phyloP scores from a whole-genome alignment of 2,888 invertebrate species.

The Scelioninae gen. 2 region DNA sequence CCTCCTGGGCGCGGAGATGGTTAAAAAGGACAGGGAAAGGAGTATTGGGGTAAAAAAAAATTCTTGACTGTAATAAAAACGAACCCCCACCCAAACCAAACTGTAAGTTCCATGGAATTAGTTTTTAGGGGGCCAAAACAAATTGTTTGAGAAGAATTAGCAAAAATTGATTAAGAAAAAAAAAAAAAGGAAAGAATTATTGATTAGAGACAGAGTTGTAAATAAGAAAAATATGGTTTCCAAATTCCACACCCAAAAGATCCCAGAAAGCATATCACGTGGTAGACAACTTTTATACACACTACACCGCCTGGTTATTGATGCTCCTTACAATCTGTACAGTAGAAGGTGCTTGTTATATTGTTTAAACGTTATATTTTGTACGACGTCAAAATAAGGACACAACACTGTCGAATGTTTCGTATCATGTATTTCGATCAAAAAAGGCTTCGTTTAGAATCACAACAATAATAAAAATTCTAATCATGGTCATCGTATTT shows the following conservation, averaged over 20 bases:
- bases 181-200: conserved; percentile 61
- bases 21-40: too few species aligned
- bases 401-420: conserved; percentile 46
- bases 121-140: too few species aligned
- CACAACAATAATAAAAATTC: conserved; percentile 31
- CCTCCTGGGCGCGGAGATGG: too few species aligned
- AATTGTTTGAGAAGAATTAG: too few species aligned
- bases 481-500: conserved; percentile 2
- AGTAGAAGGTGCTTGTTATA: conserved; percentile 22
- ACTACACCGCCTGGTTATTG: conserved; percentile 31
- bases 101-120: too few species aligned
- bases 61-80: too few species aligned
- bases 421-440: conserved; percentile 44
- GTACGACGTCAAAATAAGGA: conserved; percentile 41
- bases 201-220: conserved; percentile 57
- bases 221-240: conserved; percentile 38
- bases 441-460: conserved; percentile 8
- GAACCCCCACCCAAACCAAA: too few species aligned
- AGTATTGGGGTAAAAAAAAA: too few species aligned
- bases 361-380: too few species aligned
- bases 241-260: conserved; percentile 50
- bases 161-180: conserved; percentile 58
- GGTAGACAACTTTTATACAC: conserved; percentile 46
- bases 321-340: conserved; percentile 34
- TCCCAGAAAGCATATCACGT: conserved; percentile 51